These are phyloP conservation scores for Cecidostiba fungosa DNA, from an alignment of 2,888 invertebrate genomes.

Conservation along the genomic window DNA sequence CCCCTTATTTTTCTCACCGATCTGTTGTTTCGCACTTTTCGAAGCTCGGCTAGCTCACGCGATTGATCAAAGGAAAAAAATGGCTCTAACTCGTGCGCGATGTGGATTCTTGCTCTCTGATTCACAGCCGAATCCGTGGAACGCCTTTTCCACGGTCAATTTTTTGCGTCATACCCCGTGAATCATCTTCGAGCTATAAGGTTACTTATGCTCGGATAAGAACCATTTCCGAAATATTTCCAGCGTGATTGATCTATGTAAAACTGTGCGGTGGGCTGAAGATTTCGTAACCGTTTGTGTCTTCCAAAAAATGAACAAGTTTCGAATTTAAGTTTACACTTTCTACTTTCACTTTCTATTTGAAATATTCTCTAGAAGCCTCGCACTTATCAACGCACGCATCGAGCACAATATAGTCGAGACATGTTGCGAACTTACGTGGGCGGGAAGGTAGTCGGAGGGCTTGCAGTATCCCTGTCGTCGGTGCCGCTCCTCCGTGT, in stretches of 20 bases:
- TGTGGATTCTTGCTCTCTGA: constrained; percentile 34
- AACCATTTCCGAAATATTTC: constrained; percentile 9
- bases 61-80: background rate
- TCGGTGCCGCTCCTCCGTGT: constrained; percentile 81
- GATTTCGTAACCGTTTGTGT: background rate
- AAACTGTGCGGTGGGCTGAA: background rate
- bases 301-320: background rate
- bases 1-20: constrained; percentile 28
- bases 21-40: background rate
- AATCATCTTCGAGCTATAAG: constrained; percentile 26
- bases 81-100: background rate
- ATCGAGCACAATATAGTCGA: too few species aligned
- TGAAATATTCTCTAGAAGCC: constrained; percentile 10
- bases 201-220: background rate
- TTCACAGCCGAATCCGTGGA: constrained; percentile 38
- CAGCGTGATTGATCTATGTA: background rate
- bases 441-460: constrained; percentile 91
- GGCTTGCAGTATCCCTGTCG: constrained; percentile 86
- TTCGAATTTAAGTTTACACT: constrained; percentile 24
- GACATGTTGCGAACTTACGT: constrained; percentile 77
- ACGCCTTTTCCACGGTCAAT: constrained; percentile 23
- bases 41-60: background rate
- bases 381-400: too few species aligned
- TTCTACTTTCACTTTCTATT: constrained; percentile 52
- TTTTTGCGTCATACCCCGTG: constrained; percentile 29